Base-by-base conservation (phyloP, 37 sponge, comb jelly and placozoan species). In the Oscarella lobularis region DNA sequence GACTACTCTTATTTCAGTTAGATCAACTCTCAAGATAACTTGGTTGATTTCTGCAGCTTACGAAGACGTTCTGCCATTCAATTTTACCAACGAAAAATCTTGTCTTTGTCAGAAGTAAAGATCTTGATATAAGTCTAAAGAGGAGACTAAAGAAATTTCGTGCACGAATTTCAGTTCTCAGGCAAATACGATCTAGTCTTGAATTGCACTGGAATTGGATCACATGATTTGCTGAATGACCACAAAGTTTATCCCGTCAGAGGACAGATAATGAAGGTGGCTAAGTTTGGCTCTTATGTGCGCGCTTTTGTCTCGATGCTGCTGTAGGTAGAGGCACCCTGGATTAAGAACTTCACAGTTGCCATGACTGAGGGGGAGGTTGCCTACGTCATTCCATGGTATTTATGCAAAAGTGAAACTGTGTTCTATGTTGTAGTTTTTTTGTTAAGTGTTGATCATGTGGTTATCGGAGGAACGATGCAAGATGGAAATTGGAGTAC, bases 131-230 rank as follows among this genome's bases (percentile, higher is more conserved):
- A 27, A 20, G 9, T 27, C 9, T 48, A 48, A 20, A 48, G 14
- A 9, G 9, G 20, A 20, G 60, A 27, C 14, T 27, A 9, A 48
- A 20, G 9, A 20, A 48, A 27, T 48, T 20, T 48, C 14, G 9
- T 48, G 9, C 20, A 20, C 20, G 60, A 48, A 9, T 27, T 48
- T 9, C 9, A 48, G 60, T 48, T 48, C 60, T 9, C 60, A 3
- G 33, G 27, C 1, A 55, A 48, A 5, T 82, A 85, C 48, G 81
- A 82, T 39, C 29, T 91, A 0, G 81, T 87, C 33, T 54, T 91
- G 40, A 91, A 91, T 76, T 91, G 92, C 77, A 85, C 88, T 29
- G 92, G 92, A 60, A 60, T 90, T 5, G 87, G 82, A 2, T 55
- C 91, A 1, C 32, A 70, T 33, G 65, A 78, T 29, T 75, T 91